Evolutionary conservation across 2,797 vertebrate genomes (phyloP), one percentile per base, ranked within the genome.

Genomic region (Anguilla megastoma): DNA sequence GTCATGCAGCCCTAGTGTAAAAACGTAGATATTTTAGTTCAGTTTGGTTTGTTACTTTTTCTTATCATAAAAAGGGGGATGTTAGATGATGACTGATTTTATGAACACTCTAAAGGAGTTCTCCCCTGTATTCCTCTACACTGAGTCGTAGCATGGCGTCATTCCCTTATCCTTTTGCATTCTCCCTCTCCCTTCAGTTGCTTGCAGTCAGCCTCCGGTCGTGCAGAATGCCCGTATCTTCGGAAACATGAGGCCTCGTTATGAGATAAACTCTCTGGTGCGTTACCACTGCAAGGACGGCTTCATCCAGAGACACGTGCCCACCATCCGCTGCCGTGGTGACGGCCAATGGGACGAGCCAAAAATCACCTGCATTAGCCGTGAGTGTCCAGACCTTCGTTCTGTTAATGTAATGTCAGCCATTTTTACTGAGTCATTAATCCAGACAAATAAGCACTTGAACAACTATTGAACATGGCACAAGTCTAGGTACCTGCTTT

Each of bases 221-320:
- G 97, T 99, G 94, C 96, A 97, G 92, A 96, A 98, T 0, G 96
- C 98, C 0, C 96, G 95, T 41, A 96, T 97, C 84, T 99, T 98
- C 82, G 98, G 98, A 83, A 96, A 95, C 91, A 94, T 95, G 94
- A 98, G 97, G 91, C 94, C 97, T 58, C 98, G 96, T 41, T 99
- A 99, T 33, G 98, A 99, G 95, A 97, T 98, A 94, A 97, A 97
- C 93, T 95, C 97, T 0, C 93, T 99, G 92, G 96, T 98, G 86
- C 97, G 98, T 91, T 99, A 99, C 85, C 98, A 98, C 93, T 99
- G 98, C 90, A 97, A 97, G 86, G 96, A 96, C 12, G 98, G 98
- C 89, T 98, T 98, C 92, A 97, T 99, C 94, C 98, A 99, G 91
- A 97, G 98, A 89, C 95, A 98, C 89, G 90, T 95, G 88, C 98